These are phyloP conservation scores for Incurvaria masculella DNA, from an alignment of 2,888 invertebrate species.

Conservation along the genomic window DNA sequence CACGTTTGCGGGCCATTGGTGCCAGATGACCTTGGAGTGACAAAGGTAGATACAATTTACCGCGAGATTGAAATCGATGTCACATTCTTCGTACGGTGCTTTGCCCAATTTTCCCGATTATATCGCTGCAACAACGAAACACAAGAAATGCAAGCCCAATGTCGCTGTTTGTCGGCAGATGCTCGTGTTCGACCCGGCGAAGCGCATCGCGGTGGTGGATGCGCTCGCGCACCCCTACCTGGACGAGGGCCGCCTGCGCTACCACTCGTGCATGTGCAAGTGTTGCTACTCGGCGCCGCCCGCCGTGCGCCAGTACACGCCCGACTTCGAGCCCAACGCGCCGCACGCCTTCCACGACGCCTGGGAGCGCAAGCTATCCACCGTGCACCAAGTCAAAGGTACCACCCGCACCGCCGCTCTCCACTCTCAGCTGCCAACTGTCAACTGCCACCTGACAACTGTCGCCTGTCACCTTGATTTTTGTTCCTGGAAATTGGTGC, in stretches of 20 bases:
- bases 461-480: too few relatives aligned
- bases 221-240: conserved; percentile 96
- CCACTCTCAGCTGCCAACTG: background rate
- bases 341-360: conserved; percentile 90
- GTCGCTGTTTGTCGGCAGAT: conserved; percentile 66
- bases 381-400: conserved; percentile 96
- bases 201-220: conserved; percentile 91
- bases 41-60: too few relatives aligned
- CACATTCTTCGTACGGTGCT: too few relatives aligned
- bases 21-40: too few relatives aligned
- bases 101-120: too few relatives aligned
- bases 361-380: conserved; percentile 94
- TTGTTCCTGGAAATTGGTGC: too few relatives aligned
- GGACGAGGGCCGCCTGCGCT: conserved; percentile 96
- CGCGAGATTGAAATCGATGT: too few relatives aligned
- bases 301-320: conserved; percentile 74
- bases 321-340: conserved; percentile 91
- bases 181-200: conserved; percentile 97
- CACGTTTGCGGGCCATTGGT: too few relatives aligned
- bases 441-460: too few relatives aligned
- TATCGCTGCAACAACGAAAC: too few relatives aligned
- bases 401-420: conserved; percentile 9
- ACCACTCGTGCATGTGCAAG: conserved; percentile 99
- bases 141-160: too few relatives aligned
- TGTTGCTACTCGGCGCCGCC: conserved; percentile 76